Evolutionary conservation across 2,113 vertebrate species (phyloP), one percentile per base, ranked within the genome.

Genomic region (Phycodurus eques): DNA sequence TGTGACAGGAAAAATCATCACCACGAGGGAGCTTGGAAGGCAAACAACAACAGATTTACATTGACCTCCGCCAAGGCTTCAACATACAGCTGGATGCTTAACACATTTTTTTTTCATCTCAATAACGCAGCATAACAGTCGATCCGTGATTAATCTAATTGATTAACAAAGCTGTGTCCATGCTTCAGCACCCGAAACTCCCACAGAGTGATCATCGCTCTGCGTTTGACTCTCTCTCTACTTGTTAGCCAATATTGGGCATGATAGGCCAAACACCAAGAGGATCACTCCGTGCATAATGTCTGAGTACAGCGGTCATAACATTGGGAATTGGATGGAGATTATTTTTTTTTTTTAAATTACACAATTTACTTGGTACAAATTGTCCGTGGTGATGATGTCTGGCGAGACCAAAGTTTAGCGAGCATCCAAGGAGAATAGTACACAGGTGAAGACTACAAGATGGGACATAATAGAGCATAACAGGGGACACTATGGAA

Each of bases 51-150:
- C 2, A 60, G 27, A 35, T 33, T 31, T 13, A 33, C 27, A 27
- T 33, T 59, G 57, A 31, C 57, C 57, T 31, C 57, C 22, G 22
- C 5, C 31, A 31, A 35, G 27, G 14, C 12, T 14, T 60, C 27
- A 59, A 59, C 8, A 2, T 9, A 53, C 51, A 53, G 19, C 19
- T n/a, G 51, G 51, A 53, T 53, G 51, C 51, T 14, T 49, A 15
- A 49, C 17, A 4, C 22, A n/a, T 22, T 4, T 11, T 33, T 60
- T 60, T 60, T 33, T 15, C 10, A 9, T 27, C 11, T 57, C 22
- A 27, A 10, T n/a, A 4, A 31, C 12, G 56, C 19, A 3, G 54
- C 77, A 76, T 78, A 70, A 76, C 83, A 6, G 53, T 7, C 53
- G 20, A 56, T 56, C 53, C 20, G 20, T 22, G 53, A 56, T 56